These are phyloP conservation scores for Synanthedon formicaeformis DNA, from an alignment of 2,888 invertebrate genomes.

Conservation along the genomic window DNA sequence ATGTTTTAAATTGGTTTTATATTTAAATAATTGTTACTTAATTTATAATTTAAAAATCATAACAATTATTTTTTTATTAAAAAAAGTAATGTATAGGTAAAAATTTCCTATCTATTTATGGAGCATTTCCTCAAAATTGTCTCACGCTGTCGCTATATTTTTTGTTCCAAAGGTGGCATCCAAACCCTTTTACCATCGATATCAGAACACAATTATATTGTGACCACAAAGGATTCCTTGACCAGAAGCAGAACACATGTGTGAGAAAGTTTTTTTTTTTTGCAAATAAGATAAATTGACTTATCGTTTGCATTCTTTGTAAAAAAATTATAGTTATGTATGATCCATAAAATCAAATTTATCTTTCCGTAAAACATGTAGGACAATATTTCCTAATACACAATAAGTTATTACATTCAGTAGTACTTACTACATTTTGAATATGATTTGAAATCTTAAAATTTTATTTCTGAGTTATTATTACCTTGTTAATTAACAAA, in stretches of 20 bases:
- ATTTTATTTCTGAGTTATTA: no score
- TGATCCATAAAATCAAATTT: no score
- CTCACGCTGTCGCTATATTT: conserved; percentile 60
- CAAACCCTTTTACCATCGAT: conserved; percentile 48
- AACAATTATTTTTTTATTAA: no score
- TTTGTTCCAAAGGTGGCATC: conserved; percentile 44
- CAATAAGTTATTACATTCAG: no score
- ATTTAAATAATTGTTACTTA: neutral
- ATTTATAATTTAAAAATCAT: neutral
- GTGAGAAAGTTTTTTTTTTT: conserved; percentile 27
- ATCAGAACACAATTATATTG: conserved; percentile 30
- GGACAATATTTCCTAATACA: no score
- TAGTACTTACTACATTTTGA: no score
- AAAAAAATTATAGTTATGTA: no score
- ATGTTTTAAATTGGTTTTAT: no score
- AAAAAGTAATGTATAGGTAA: no score
- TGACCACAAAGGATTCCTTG: conserved; percentile 55
- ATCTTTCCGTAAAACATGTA: no score
- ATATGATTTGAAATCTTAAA: no score
- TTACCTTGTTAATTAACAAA: no score
- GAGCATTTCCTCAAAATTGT: conserved; percentile 9
- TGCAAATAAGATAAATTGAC: conserved; percentile 25
- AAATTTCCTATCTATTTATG: neutral
- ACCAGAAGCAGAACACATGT: conserved; percentile 59
- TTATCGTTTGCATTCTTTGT: conserved; percentile 1